A percentile compares a stretch with the other conserved stretches of the same genome.
Conservation (phyloP, 2,888 invertebrate species). For the Phortica okadai region DNA sequence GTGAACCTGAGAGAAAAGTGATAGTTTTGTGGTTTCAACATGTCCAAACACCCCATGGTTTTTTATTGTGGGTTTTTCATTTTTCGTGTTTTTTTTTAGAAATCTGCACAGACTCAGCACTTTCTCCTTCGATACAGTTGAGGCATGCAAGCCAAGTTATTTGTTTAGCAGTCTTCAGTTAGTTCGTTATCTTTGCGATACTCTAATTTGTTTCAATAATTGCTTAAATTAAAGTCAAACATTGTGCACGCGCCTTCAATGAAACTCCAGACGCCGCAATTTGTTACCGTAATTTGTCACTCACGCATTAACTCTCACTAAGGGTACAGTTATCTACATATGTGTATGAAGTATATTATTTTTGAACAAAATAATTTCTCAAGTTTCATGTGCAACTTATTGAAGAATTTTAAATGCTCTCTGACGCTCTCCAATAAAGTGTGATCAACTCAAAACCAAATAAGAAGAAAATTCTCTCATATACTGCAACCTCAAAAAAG, state of each 20-base stretch:
- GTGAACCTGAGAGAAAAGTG: constrained; percentile 48
- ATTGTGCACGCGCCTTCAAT: constrained; percentile 44
- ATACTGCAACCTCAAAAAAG: background rate
- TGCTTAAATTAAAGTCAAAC: constrained; percentile 56
- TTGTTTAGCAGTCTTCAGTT: constrained; percentile 13
- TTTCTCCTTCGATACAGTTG: constrained; percentile 55
- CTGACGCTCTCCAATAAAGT: too few species aligned
- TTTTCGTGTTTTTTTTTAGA: constrained; percentile 1
- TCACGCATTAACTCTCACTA: constrained; percentile 62
- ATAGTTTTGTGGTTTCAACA: constrained; percentile 39
- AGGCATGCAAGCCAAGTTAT: constrained; percentile 33
- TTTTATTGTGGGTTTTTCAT: background rate
- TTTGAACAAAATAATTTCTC: too few species aligned
- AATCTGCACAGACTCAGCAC: constrained; percentile 43
- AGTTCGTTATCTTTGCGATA: constrained; percentile 36
- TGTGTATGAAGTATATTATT: constrained; percentile 29
- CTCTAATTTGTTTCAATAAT: constrained; percentile 62
- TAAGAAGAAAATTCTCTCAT: background rate
- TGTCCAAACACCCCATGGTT: background rate
- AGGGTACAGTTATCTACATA: background rate
- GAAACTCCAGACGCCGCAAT: constrained; percentile 28
- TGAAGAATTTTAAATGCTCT: too few species aligned
- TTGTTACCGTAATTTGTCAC: constrained; percentile 58
- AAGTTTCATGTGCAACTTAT: too few species aligned
- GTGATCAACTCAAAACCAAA: too few species aligned